Evolutionary conservation across 2,888 invertebrate genomes (phyloP), one percentile per base, ranked within the genome.

Genomic region (Chymomyza fuscimana): DNA sequence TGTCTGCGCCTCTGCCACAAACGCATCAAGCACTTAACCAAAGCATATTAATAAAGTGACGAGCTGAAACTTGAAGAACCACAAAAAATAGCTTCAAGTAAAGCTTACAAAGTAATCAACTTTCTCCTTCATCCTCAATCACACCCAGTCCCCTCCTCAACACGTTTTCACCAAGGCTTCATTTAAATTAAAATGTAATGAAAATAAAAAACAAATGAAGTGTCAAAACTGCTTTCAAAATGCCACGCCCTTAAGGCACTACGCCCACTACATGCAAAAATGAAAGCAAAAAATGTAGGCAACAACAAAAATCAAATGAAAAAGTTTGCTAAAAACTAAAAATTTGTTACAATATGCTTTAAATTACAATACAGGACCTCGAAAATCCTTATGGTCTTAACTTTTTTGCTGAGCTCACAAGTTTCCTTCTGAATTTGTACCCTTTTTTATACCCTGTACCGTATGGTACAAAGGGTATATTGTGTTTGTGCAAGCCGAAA

Each of bases 11-110:
- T 32, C 32, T 32, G 32, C 7, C 32, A 32, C 7, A 32, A 7
- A 32, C 32, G 32, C 32, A 25, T 5, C 32, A 32, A 32, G 6
- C 32, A 9, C 7, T 7, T 32, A 32, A 32, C 32, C 40, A 46
- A 46, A 46, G 10, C 40, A 46, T 46, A 12, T 89, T 87, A 89
- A 79, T 78, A 78, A 87, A 88, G 88, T 88, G 88, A 86, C 88
- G 86, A 87, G 87, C 87, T 87, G 84, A 83, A 86, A 82, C 87
- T 70, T 12, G 6, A 10, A 46, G 6, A 46, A 15, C 10, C 40
- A 10, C 12, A 46, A 46, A 46, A 46, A 12, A 46, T 46, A 7
- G 40, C 10, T 12, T 4, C 10, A 46, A 46, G 12, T 46, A 46
- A 46, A 46, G 40, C 40, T 10, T 46, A 12, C 40, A 46, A 46